Evolutionary conservation across 2,113 vertebrate species (phyloP).

Genomic region (Ptyas mucosa): DNA sequence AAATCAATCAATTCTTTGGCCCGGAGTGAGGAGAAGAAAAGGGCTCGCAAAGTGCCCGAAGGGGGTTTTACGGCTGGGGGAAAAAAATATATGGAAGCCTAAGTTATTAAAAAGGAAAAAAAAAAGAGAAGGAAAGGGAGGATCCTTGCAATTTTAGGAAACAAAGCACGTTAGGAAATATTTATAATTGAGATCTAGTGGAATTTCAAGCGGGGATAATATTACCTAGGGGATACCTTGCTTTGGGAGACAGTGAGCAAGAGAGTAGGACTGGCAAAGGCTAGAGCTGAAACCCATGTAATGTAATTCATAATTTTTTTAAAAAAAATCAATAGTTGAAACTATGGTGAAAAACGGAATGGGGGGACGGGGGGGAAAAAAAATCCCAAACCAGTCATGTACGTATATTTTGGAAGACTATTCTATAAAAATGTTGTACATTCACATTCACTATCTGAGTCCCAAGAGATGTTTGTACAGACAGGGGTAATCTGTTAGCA

Average conservation of each 20-base stretch:
- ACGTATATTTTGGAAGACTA: neutral
- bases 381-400: neutral
- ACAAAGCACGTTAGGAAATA: slow-evolving; percentile 29
- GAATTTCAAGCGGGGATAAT: neutral
- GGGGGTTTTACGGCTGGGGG: slow-evolving; percentile 70
- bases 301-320: neutral
- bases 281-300: neutral
- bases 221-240: neutral
- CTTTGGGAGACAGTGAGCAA: neutral
- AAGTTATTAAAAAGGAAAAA: slow-evolving; percentile 41
- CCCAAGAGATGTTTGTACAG: neutral
- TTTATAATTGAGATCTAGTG: neutral
- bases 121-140: neutral
- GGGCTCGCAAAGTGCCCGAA: slow-evolving; percentile 74
- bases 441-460: neutral
- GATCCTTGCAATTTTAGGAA: slow-evolving; percentile 19
- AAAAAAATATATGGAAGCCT: slow-evolving; percentile 54
- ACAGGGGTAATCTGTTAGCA: neutral
- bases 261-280: neutral
- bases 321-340: neutral
- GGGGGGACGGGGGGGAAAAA: neutral
- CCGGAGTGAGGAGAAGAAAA: slow-evolving; percentile 78
- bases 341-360: neutral
- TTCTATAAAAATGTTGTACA: neutral
- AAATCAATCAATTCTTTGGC: slow-evolving; percentile 84